A percentile compares a stretch with the other conserved stretches of the same genome.
Evolutionary conservation across 2,113 vertebrate genomes (phyloP).

Genomic region (Eclectus roratus): DNA sequence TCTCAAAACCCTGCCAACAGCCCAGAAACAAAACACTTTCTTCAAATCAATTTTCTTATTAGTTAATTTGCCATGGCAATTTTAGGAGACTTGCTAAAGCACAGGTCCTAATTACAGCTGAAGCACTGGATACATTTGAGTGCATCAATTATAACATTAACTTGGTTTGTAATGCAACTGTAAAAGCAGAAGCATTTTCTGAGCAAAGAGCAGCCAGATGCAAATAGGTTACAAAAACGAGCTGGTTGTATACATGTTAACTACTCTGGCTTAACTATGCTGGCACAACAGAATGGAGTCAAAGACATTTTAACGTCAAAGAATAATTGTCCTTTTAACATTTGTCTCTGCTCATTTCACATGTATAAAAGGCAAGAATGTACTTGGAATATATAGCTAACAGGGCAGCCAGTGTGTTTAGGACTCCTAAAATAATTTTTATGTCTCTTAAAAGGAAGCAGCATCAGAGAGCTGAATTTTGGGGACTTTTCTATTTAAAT

Average conservation of each 20-base stretch:
- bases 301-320: background rate
- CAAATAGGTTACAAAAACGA: background rate
- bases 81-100: conserved; percentile 33
- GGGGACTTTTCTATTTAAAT: background rate
- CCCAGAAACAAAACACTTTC: conserved; percentile 43
- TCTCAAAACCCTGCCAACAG: background rate
- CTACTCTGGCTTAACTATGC: background rate
- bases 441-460: background rate
- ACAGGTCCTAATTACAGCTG: conserved; percentile 45
- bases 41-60: conserved; percentile 49
- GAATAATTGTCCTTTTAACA: conserved; percentile 9
- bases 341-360: background rate
- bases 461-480: background rate
- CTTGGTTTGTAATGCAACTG: background rate
- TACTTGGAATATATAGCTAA: background rate
- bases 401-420: background rate
- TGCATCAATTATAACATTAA: conserved; percentile 44
- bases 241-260: background rate
- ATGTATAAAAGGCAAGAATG: background rate
- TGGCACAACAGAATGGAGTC: background rate
- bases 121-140: conserved; percentile 12
- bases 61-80: conserved; percentile 53
- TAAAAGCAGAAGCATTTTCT: conserved; percentile 3
- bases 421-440: background rate
- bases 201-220: background rate